These are phyloP conservation scores for Schmidtea mediterranea DNA, from an alignment of 1,140 invertebrate genomes.

Conservation along the genomic window DNA sequence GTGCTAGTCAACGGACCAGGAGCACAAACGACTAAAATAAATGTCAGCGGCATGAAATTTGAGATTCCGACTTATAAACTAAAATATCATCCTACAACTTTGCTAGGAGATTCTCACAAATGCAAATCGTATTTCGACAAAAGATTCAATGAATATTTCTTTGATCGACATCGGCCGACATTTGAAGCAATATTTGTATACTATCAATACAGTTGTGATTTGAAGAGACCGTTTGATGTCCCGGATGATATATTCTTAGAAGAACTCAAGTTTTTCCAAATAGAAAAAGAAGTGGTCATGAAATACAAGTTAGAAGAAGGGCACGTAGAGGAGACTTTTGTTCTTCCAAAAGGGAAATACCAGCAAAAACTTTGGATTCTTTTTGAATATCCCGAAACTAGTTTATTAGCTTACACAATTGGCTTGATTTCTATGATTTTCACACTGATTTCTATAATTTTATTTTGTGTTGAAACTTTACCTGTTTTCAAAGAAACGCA, in stretches of 20 bases:
- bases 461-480: conserved; percentile 25
- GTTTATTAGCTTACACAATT: conserved; percentile 17
- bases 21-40: conserved; percentile 29
- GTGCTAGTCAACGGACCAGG: too few species aligned
- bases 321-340: conserved; percentile 14
- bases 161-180: conserved; percentile 25
- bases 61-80: conserved; percentile 83
- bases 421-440: conserved; percentile 22
- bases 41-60: conserved; percentile 88
- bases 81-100: conserved; percentile 62
- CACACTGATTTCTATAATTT: conserved; percentile 22
- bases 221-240: conserved; percentile 19
- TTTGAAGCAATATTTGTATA: conserved; percentile 27
- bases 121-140: conserved; percentile 21
- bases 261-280: conserved; percentile 24
- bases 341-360: conserved; percentile 16
- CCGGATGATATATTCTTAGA: conserved; percentile 24
- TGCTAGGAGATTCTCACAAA: conserved; percentile 44
- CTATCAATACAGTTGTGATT: conserved; percentile 21
- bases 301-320: conserved; percentile 23
- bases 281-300: conserved; percentile 20
- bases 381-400: conserved; percentile 25
- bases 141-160: conserved; percentile 23
- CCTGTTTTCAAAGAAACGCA: conserved; percentile 8
- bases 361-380: conserved; percentile 22